A percentile compares a stretch with the other conserved stretches of the same genome.
Evolutionary conservation across 2,797 vertebrate species (phyloP).

Genomic region (Amazonetta brasiliensis): DNA sequence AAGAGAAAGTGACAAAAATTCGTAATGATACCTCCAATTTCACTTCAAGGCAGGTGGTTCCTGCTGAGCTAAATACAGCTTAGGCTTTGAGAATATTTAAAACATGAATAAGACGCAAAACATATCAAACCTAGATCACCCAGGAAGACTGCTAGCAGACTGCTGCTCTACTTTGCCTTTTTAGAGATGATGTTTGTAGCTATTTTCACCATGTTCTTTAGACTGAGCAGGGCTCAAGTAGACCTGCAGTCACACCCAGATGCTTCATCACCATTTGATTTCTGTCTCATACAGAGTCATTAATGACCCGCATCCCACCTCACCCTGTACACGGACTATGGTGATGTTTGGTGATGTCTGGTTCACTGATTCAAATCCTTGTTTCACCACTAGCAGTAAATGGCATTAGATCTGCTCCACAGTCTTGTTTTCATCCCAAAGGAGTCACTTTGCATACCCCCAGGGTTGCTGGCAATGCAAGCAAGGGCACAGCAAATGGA

Average conservation of each 20-base stretch:
- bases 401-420: not conserved
- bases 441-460: not conserved
- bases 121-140: not conserved
- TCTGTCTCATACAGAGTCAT: not conserved
- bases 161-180: not conserved
- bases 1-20: not conserved
- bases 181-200: not conserved
- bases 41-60: not conserved
- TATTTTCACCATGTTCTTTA: not conserved
- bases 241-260: not conserved
- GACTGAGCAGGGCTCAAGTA: not conserved
- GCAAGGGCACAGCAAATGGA: not conserved
- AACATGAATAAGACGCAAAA: not conserved
- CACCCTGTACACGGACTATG: not conserved
- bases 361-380: not conserved
- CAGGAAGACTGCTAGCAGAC: not conserved
- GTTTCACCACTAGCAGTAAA: not conserved
- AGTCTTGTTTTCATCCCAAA: not conserved
- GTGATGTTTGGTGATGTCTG: not conserved
- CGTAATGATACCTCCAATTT: not conserved
- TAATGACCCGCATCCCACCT: not conserved
- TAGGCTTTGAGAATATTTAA: not conserved
- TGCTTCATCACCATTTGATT: not conserved
- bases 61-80: not conserved
- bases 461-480: not conserved